Evolutionary conservation across 2,797 vertebrate genomes (phyloP).

Genomic region (Chiloscyllium punctatum): DNA sequence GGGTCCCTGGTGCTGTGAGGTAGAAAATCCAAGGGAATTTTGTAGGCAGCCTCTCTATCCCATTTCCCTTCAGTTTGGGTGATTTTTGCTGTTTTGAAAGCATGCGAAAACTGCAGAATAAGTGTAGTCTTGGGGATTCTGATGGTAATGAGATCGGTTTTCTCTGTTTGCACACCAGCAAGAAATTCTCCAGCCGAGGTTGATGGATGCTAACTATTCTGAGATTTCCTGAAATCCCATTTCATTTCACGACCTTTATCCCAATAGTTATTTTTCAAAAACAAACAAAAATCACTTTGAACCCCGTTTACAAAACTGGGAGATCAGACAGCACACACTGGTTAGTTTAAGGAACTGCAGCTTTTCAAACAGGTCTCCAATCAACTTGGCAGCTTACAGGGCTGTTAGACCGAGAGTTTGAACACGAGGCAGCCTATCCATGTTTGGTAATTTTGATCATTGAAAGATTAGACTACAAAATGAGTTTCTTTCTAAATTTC

Average conservation of each 20-base stretch:
- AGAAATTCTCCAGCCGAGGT: background rate
- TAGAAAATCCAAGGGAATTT: background rate
- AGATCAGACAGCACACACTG: background rate
- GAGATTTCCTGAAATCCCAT: background rate
- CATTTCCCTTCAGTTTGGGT: background rate
- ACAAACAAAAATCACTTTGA: background rate
- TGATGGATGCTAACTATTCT: background rate
- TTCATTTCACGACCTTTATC: background rate
- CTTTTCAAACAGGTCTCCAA: background rate
- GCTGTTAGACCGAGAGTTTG: background rate
- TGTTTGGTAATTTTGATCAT: background rate
- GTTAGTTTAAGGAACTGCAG: background rate
- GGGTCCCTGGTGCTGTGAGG: background rate
- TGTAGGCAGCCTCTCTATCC: background rate
- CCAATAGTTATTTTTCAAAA: background rate
- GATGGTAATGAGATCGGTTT: background rate
- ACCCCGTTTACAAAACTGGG: background rate
- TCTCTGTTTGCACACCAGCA: background rate
- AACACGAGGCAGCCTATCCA: background rate
- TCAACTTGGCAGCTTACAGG: background rate
- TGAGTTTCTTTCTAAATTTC: background rate
- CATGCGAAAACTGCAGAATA: background rate
- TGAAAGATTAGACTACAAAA: background rate
- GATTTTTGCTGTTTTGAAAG: background rate
- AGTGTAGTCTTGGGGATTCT: background rate